Evolutionary conservation across 2,888 invertebrate species (phyloP).

Genomic region (Scrobipalpa atriplicella): DNA sequence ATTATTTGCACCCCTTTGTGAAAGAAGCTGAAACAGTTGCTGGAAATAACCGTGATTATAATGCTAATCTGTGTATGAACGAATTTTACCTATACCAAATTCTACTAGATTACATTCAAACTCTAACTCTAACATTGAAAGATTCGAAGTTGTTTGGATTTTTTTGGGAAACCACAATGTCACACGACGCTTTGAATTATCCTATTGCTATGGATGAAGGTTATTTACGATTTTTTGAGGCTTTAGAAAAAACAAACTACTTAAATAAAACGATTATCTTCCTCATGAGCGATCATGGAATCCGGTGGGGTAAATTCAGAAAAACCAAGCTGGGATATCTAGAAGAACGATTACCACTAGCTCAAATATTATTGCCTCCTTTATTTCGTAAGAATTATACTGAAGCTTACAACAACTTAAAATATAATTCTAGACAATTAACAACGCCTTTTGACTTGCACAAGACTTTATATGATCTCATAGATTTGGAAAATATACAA

Average conservation of each 20-base stretch:
- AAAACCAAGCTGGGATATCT: constrained; percentile 89
- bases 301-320: constrained; percentile 90
- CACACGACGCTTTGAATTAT: constrained; percentile 90
- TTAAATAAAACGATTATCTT: constrained; percentile 85
- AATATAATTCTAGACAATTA: constrained; percentile 83
- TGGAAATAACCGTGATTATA: constrained; percentile 53
- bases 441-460: constrained; percentile 89
- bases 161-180: constrained; percentile 89
- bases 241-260: constrained; percentile 66
- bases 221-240: constrained; percentile 78
- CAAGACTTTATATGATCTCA: constrained; percentile 86
- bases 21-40: constrained; percentile 11
- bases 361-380: constrained; percentile 86
- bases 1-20: constrained; percentile 88
- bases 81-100: constrained; percentile 84
- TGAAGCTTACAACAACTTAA: constrained; percentile 82
- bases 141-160: constrained; percentile 86
- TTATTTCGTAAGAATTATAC: constrained; percentile 85
- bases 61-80: constrained; percentile 85
- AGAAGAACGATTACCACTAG: constrained; percentile 91
- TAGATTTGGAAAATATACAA: constrained; percentile 62
- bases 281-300: constrained; percentile 92
- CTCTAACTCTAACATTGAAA: constrained; percentile 52
- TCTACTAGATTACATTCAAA: constrained; percentile 82
- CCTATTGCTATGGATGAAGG: constrained; percentile 86